Evolutionary conservation across 2,113 vertebrate genomes (phyloP).

Genomic region (Heliornis fulica): DNA sequence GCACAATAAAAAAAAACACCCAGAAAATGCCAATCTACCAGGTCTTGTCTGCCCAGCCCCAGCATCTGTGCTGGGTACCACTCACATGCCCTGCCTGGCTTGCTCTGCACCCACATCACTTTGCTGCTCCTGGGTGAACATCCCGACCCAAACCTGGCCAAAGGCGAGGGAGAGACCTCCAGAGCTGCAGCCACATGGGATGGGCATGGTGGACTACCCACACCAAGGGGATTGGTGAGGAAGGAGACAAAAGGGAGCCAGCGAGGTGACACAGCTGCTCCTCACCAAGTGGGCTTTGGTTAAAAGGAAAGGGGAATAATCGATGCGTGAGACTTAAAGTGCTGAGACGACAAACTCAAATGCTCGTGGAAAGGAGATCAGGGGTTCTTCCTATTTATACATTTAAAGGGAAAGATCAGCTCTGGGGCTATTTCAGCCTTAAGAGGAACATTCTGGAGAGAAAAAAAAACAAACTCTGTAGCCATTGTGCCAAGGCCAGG

Average conservation of each 20-base stretch:
- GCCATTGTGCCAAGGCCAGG: background rate
- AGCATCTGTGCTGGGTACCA: background rate
- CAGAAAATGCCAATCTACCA: background rate
- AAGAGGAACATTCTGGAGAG: background rate
- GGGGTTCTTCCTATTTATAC: background rate
- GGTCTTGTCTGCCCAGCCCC: background rate
- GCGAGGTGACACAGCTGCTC: background rate
- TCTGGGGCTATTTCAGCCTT: background rate
- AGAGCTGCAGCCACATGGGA: background rate
- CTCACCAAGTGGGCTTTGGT: background rate
- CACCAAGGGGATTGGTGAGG: background rate
- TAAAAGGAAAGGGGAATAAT: constrained; percentile 26
- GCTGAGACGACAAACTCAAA: background rate
- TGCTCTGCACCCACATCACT: background rate
- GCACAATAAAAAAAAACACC: background rate
- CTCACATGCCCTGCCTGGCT: fast-evolving
- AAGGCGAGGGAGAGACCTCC: background rate
- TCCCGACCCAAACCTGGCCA: fast-evolving
- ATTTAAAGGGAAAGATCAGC: constrained; percentile 11
- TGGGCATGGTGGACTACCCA: background rate
- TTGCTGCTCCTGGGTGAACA: background rate
- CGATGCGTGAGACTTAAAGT: constrained; percentile 8
- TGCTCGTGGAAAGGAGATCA: background rate
- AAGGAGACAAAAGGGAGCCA: background rate
- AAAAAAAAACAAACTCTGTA: background rate